These are phyloP conservation scores for Patagioenas fasciata DNA, from an alignment of 2,113 vertebrate species.

Conservation along the genomic window DNA sequence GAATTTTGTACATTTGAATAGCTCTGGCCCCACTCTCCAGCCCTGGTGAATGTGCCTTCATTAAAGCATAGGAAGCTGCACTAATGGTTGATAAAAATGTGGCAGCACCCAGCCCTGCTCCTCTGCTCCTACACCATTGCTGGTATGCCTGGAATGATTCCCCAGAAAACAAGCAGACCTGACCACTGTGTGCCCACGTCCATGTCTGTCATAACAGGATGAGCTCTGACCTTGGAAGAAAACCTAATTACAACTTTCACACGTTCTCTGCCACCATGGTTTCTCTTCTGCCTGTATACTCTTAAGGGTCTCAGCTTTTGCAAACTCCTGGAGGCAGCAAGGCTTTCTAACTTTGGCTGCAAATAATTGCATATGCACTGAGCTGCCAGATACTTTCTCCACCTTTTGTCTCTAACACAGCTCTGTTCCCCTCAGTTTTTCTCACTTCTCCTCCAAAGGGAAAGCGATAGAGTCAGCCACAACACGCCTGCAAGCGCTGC, in stretches of 20 bases:
- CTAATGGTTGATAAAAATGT: background rate
- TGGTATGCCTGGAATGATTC: background rate
- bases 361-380: background rate
- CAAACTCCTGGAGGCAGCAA: background rate
- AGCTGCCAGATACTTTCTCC: background rate
- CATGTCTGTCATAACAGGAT: background rate
- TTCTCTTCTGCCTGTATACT: background rate
- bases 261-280: background rate
- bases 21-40: background rate
- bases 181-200: rapidly evolving
- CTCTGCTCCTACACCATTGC: rapidly evolving
- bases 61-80: background rate
- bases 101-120: background rate
- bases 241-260: background rate
- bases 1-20: background rate
- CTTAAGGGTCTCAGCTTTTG: background rate
- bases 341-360: constrained; percentile 4
- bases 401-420: background rate
- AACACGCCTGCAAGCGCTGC: background rate
- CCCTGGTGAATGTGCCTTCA: background rate
- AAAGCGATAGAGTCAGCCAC: background rate
- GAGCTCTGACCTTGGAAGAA: background rate
- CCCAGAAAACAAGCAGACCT: background rate
- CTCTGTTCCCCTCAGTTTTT: background rate
- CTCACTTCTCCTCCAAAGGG: background rate